Base-by-base conservation (phyloP, 2,113 vertebrate genomes). In the Cephalopholis sonnerati region DNA sequence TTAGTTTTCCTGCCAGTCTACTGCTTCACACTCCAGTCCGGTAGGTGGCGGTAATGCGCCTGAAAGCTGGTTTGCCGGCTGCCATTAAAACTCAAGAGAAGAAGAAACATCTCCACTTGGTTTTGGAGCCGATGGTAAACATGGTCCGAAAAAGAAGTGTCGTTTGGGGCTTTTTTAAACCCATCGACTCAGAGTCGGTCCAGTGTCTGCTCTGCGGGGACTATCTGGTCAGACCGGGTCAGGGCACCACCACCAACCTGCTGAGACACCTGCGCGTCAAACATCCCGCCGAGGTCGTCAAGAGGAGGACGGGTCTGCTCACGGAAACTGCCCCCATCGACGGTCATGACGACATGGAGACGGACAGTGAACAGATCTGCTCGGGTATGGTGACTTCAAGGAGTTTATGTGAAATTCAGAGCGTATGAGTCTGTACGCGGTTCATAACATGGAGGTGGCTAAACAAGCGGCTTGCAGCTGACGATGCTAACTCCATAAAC, bases 161-260 rank as follows among this genome's bases (percentile, higher is more conserved):
- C 8, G 92, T 92, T 0, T 95, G 93, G 93, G 61, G 81, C 7
- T 93, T 87, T 66, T 95, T 92, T 46, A 87, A 86, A 72, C 41
- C 73, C 2, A 64, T 84, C 13, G 83, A 91, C 66, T 58, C 85
- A 0, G 78, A 74, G 20, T 78, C 78, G 68, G 90, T 91, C 15
- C 67, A 86, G 58, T 94, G 93, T 86, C 55, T 88, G 22, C 83
- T 94, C 8, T 95, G 94, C 72, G 69, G 29, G 74, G 58, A 71
- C 50, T 46, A 61, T 7, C 65, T 91, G 44, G 25, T 27, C 32
- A 84, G 77, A 62, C 84, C 85, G n/a, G 78, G 66, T 6, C 78
- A 83, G 10, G 91, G 93, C 12, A 90, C 84, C 68, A 93, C 90
- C 55, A 90, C 93, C 1, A 65, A 83, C n/a, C 85, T 94, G 92